Evolutionary conservation across 2,797 vertebrate genomes (phyloP), one percentile per base, ranked within the genome.

Genomic region (Champsocephalus esox): DNA sequence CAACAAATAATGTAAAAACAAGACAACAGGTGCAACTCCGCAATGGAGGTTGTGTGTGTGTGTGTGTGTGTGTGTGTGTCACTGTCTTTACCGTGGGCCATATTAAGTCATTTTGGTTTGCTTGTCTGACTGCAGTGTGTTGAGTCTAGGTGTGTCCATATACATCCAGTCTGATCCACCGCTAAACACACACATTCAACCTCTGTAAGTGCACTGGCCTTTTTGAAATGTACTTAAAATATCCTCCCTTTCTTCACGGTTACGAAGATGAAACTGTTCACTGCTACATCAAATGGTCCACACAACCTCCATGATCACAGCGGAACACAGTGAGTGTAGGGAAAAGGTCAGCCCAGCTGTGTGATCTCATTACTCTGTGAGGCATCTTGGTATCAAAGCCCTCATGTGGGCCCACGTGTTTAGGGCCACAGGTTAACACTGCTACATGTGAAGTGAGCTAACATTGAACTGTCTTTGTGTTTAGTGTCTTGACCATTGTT

Each of bases 1-100:
- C 84, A 92, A 93, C 91, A 93, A 89, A 95, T 87, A 93, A 90
- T 88, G 81, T 89, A 90, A 92, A 93, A 93, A 90, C 77, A 82
- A 90, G 92, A 93, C 93, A 94, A 95, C 94, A 94, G 94, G 93
- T 91, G 92, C 93, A 93, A 81, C 82, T 84, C 86, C 19, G 56
- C 82, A 76, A 66, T 66, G 63, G 49, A 81, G 28, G 28, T 28
- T 9, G 28, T 21, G 75, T 75, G 65, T 70, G 24, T 28, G 24
- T 24, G 24, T 75, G 65, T 70, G 73, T 75, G 21, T 28, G 54
- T 70, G 73, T 75, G 21, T 32, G 54, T n/a, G 70, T 48, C 52
- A 1, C 13, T 65, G 50, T 62, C 63, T 41, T 19, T 41, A 80
- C 60, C 28, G 11, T 9, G 50, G n/a, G 16, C 59, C 56, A 58